A percentile compares a stretch with the other conserved stretches of the same genome.
These are phyloP conservation scores for Echeneis naucrates DNA, from an alignment of 2,797 vertebrate genomes.

Conservation along the genomic window DNA sequence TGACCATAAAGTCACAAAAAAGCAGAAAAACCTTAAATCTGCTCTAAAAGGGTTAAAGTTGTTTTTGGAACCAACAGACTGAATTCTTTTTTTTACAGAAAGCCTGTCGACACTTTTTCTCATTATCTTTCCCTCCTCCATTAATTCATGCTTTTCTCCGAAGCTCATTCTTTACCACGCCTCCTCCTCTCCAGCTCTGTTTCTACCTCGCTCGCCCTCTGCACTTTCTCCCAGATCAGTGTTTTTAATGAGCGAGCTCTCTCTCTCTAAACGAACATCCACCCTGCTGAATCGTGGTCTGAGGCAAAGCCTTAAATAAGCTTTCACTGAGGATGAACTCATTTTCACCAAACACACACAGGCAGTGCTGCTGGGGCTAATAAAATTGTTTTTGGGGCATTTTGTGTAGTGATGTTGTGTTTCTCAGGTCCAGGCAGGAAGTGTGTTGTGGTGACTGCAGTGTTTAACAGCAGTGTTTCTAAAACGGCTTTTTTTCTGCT, in stretches of 20 bases:
- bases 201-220: conserved; percentile 16
- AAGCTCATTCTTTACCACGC: neutral
- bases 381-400: conserved; percentile 11
- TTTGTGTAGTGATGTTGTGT: neutral
- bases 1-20: too few species aligned
- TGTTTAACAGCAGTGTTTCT: conserved; percentile 5
- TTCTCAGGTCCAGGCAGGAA: neutral
- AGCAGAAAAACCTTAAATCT: too few species aligned
- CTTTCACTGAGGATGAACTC: conserved; percentile 39
- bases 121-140: neutral
- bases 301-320: conserved; percentile 52
- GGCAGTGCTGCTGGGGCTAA: conserved; percentile 2
- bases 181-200: neutral
- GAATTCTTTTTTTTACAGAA: too few species aligned
- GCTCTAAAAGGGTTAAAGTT: too few species aligned
- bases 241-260: conserved; percentile 56
- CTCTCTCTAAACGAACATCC: conserved; percentile 38
- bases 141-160: neutral
- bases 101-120: neutral
- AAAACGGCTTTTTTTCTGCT: conserved; percentile 5
- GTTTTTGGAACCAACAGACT: too few species aligned
- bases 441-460: conserved; percentile 5
- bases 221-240: neutral
- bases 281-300: conserved; percentile 36
- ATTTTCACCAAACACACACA: conserved; percentile 30